phyloP scores from a whole-genome alignment of 2,888 invertebrate species.

The Drosophila antonietae region DNA sequence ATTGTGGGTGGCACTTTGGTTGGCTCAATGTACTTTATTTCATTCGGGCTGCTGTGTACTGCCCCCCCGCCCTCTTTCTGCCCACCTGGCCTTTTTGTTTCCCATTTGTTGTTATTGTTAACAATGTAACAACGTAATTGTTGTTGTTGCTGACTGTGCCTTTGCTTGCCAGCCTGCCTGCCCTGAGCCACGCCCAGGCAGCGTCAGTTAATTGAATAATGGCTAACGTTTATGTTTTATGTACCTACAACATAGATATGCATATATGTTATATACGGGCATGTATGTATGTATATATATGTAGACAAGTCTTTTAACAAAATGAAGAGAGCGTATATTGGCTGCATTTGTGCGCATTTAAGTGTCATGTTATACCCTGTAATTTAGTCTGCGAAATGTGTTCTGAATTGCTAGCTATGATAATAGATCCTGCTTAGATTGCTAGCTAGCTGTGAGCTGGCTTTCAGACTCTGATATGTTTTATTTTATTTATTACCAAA shows the following conservation, averaged over 20 bases:
- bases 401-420: no score
- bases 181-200: conserved; percentile 49
- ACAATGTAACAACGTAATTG: conserved; percentile 71
- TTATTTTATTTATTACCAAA: background rate
- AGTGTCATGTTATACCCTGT: background rate
- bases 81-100: conserved; percentile 9
- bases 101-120: conserved; percentile 51
- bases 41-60: conserved; percentile 1
- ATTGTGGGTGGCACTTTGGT: conserved; percentile 11
- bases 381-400: background rate
- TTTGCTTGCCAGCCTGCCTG: conserved; percentile 19
- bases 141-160: conserved; percentile 38
- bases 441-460: background rate
- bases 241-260: conserved; percentile 24
- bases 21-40: conserved; percentile 16
- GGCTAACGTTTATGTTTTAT: conserved; percentile 73
- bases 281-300: background rate
- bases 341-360: background rate
- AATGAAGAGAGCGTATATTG: background rate
- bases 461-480: background rate
- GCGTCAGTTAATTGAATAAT: conserved; percentile 72
- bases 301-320: no score
- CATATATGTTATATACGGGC: background rate
- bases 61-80: background rate
- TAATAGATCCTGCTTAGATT: no score